Base-by-base conservation (phyloP, 2,113 vertebrate genomes). In the Nematolebias whitei region DNA sequence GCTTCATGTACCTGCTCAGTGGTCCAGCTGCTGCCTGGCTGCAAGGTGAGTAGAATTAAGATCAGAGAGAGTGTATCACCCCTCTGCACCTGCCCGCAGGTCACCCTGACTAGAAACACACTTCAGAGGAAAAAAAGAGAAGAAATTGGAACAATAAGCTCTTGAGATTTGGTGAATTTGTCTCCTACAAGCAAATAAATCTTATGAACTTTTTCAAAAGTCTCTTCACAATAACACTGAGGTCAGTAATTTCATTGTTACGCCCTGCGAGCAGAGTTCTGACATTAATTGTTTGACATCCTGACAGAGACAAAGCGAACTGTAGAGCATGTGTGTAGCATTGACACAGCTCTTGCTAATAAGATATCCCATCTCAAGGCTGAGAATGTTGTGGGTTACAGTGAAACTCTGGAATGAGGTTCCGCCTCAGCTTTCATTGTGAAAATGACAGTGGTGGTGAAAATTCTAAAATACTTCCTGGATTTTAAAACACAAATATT, bases 341-440 rank as follows among this genome's bases (percentile, higher is more conserved):
- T 14, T 53, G 50, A 78, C 49, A 58, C 29, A 16, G 20, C 15
- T 18, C 15, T 40, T 39, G 51, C 16, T 29, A 14, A 22, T 39
- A n/a, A 70, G 44, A 23, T 20, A 68, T 76, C 58, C 58, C 80
- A 57, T 60, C 86, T 39, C 70, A 78, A 58, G 83, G 87, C 84
- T 91, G 83, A 86, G 85, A 90, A 91, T 88, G 79, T 65, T 87
- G 83, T 76, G 81, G 85, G 89, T 84, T 82, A 72, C 68, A 52
- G 54, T 75, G 71, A 68, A 82, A 85, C 75, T 76, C 56, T 76
- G 68, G 73, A 82, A 66, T 71, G 47, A 85, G 49, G 53, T 72
- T 64, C 76, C 48, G 58, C 68, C 60, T 81, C 56, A 61, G 71
- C 67, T 62, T 35, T 60, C 38, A 69, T 72, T 79, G 69, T 83